Base-by-base conservation (phyloP, 2,797 vertebrate species). In the Poeciliopsis presidionis region DNA sequence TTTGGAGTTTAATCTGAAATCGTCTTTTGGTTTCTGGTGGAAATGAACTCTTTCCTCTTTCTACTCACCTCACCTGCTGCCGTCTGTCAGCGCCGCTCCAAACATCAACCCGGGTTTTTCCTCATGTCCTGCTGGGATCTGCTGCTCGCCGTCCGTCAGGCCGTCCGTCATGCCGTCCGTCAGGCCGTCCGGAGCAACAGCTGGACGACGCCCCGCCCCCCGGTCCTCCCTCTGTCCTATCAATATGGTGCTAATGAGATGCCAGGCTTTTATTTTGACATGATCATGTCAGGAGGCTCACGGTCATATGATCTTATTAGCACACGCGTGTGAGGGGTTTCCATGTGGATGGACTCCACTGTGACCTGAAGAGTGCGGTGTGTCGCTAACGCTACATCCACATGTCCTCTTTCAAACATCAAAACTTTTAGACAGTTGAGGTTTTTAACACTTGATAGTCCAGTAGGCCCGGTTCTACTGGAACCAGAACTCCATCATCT, bases 221-320 rank as follows among this genome's bases (percentile, higher is more conserved):
- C 20, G 59, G 75, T 90, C 86, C 91, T 90, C 91, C 86, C 88
- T 87, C 88, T 25, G 83, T 77, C 76, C 80, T 94, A 93, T 93
- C 94, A 88, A 90, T 93, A 91, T 90, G 89, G 94, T 94, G 93
- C 88, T 93, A 95, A 95, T 95, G 93, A 94, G 91, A 94, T 87
- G 86, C 87, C 45, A 80, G 83, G 89, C 79, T 87, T 88, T 91
- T 83, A 89, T 90, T 93, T 87, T 81, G 87, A 89, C 93, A 91
- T 86, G 91, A 81, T 73, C 28, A 16, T 94, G 92, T 81, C 88
- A 91, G 74, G 90, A 86, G 84, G 76, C 82, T 84, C 84, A 43
- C 59, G 36, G 84, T 89, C 92, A 92, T 92, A 92, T 88, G 90
- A 93, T 83, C 87, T 87, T 88, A 92, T 96, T 94, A 94, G 93